Evolutionary conservation across 2,888 invertebrate species (phyloP).

Genomic region (Slavum lentiscoides): DNA sequence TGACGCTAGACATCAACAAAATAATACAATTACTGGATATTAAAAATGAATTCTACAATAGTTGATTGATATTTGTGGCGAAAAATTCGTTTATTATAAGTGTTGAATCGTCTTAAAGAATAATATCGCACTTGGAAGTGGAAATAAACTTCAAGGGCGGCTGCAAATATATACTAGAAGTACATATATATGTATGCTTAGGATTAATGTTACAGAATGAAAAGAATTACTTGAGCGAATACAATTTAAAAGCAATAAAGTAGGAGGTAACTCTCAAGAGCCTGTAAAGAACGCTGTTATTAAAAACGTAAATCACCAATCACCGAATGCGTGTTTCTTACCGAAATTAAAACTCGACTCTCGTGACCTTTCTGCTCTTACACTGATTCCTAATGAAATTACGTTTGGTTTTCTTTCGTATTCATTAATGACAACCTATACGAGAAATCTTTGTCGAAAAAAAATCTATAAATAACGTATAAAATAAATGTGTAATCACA

Average conservation of each 20-base stretch:
- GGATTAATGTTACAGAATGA: not conserved
- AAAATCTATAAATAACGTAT: no score
- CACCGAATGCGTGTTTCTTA: slow-evolving; percentile 6
- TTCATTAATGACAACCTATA: no score
- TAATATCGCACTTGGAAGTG: not conserved
- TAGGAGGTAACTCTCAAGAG: slow-evolving; percentile 16
- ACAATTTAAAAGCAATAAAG: slow-evolving; percentile 41
- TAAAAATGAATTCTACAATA: not conserved
- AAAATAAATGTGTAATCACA: no score
- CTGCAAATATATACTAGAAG: not conserved
- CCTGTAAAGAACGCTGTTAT: not conserved
- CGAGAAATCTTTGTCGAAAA: no score
- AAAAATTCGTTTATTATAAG: not conserved
- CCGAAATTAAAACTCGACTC: not conserved
- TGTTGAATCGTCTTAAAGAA: not conserved
- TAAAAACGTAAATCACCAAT: slow-evolving; percentile 19
- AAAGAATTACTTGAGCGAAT: slow-evolving; percentile 10
- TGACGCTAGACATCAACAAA: no score
- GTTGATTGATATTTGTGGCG: not conserved
- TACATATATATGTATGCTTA: no score
- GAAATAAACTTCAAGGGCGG: not conserved
- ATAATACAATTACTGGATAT: no score
- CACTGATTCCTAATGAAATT: slow-evolving; percentile 10
- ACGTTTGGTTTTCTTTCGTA: not conserved
- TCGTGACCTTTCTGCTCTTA: not conserved